Evolutionary conservation across 37 sponge, comb jelly and placozoan species (phyloP).

Genomic region (Beroe forskalii): DNA sequence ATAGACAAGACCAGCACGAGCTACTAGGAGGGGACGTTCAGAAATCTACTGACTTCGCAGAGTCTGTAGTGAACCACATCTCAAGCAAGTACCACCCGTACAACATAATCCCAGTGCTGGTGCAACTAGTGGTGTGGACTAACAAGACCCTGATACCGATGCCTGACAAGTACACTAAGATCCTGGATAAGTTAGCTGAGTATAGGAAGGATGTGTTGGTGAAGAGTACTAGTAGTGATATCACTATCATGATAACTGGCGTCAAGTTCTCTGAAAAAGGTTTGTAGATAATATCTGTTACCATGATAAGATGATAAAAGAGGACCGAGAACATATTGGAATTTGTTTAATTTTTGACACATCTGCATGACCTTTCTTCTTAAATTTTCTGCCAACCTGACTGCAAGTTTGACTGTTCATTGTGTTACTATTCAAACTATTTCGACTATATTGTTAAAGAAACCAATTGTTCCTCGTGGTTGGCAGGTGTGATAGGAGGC

Average conservation of each 20-base stretch:
- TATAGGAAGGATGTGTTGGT: background rate
- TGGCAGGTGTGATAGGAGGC: background rate
- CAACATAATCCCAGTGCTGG: background rate
- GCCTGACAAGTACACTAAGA: background rate
- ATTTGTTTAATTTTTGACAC: background rate
- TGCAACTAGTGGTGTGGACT: background rate
- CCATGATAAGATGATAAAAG: background rate
- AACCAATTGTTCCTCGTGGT: background rate
- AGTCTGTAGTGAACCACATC: background rate
- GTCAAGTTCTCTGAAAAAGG: too few species aligned
- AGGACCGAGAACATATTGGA: background rate
- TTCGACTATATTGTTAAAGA: too few species aligned
- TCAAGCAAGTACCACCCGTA: background rate
- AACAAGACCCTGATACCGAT: background rate
- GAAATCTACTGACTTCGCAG: constrained; percentile 2
- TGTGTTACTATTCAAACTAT: too few species aligned
- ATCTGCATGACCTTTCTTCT: background rate
- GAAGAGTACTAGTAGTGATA: background rate
- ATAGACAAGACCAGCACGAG: constrained; percentile 1
- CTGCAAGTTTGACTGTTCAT: too few species aligned
- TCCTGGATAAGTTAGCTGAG: background rate
- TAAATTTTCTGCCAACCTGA: background rate
- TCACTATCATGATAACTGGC: constrained; percentile 27
- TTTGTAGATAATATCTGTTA: too few species aligned
- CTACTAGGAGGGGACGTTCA: background rate